Percentiles rank a stretch among this genome's conserved stretches.
Evolutionary conservation across 2,113 vertebrate species (phyloP).

Genomic region (Ptychochromis oligacanthus): DNA sequence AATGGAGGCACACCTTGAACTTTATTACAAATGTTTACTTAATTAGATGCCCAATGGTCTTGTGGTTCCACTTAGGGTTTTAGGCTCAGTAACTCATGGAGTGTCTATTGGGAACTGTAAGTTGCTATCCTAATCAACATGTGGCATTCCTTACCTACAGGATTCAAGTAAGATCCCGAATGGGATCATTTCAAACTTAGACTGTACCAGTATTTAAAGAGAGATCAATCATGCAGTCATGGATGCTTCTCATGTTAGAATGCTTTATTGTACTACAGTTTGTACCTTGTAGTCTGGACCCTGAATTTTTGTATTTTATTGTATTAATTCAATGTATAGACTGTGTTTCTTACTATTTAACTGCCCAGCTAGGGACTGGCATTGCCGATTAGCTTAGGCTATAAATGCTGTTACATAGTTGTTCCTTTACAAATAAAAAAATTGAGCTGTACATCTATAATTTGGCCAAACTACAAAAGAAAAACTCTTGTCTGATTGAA

Average conservation of each 20-base stretch:
- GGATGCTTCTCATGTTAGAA: neutral
- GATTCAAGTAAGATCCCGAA: neutral
- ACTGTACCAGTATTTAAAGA: neutral
- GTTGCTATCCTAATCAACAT: neutral
- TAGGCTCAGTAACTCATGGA: neutral
- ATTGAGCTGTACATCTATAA: neutral
- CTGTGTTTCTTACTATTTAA: too few species aligned
- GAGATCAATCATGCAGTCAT: neutral
- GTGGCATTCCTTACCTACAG: neutral
- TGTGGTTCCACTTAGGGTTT: neutral
- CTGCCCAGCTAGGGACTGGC: too few species aligned
- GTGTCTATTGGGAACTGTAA: neutral
- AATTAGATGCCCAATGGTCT: neutral
- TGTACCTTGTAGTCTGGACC: too few species aligned
- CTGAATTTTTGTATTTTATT: too few species aligned
- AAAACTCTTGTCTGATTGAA: neutral
- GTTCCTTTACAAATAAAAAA: neutral
- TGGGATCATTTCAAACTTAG: neutral
- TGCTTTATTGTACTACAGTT: too few species aligned
- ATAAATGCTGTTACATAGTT: neutral
- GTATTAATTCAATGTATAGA: too few species aligned
- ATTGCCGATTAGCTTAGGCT: neutral
- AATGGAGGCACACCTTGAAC: too few species aligned
- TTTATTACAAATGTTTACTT: neutral
- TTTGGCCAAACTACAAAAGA: neutral